These are phyloP conservation scores for Pardalotus punctatus DNA, from an alignment of 2,113 vertebrate species.

Conservation along the genomic window DNA sequence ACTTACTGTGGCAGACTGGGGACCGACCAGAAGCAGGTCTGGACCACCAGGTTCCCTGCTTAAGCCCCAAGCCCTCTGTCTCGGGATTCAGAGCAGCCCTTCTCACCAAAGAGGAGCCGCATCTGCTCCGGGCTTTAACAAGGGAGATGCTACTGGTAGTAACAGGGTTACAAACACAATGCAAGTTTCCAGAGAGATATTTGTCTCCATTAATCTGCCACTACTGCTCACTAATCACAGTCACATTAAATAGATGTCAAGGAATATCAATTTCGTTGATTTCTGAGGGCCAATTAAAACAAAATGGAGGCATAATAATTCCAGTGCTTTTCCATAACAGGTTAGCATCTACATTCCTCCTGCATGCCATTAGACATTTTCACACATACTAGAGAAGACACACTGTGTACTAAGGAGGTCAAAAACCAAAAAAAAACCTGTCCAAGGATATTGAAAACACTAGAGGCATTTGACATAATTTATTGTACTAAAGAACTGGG, in stretches of 20 bases:
- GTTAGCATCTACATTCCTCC: neutral
- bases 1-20: neutral
- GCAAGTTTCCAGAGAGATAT: neutral
- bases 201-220: neutral
- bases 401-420: neutral
- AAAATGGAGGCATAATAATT: neutral
- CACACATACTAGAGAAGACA: neutral
- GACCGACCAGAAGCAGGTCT: neutral
- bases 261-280: neutral
- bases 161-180: neutral
- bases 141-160: neutral
- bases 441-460: neutral
- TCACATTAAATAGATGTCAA: slow-evolving; percentile 5
- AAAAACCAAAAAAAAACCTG: slow-evolving; percentile 15
- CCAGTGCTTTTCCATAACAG: neutral
- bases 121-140: neutral
- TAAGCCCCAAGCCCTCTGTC: neutral
- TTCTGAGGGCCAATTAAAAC: slow-evolving; percentile 37
- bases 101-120: neutral
- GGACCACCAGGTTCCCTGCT: neutral
- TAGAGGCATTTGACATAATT: slow-evolving; percentile 73
- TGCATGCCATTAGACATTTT: neutral
- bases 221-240: neutral
- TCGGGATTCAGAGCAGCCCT: neutral
- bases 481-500: slow-evolving; percentile 74